These are phyloP conservation scores for Nasonia oneida DNA, from an alignment of 2,888 invertebrate species.

Conservation along the genomic window DNA sequence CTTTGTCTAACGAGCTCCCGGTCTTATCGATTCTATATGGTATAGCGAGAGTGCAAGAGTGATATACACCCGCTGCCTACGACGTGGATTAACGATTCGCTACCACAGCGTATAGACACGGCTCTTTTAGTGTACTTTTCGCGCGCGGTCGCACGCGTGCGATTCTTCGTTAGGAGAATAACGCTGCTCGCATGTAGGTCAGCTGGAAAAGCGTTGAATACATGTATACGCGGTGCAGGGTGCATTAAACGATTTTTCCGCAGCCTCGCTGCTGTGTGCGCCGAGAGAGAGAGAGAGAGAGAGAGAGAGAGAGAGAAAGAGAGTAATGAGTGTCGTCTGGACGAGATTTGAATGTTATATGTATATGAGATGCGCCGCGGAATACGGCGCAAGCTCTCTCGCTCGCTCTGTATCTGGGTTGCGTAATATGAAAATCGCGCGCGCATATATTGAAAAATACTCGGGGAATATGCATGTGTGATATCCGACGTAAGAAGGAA, in stretches of 20 bases:
- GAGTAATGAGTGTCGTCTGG: slow-evolving; percentile 12
- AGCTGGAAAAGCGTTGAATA: not conserved
- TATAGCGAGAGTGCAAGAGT: slow-evolving; percentile 27
- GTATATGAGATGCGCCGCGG: not conserved
- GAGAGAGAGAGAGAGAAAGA: not conserved
- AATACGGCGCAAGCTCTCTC: not conserved
- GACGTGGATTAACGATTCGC: slow-evolving; percentile 31
- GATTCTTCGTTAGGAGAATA: not conserved
- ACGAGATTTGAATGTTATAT: slow-evolving; percentile 3
- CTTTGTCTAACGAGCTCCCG: slow-evolving; percentile 58
- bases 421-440: slow-evolving; percentile 29
- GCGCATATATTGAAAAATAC: slow-evolving; percentile 29
- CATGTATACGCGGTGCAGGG: not conserved
- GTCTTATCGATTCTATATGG: slow-evolving; percentile 55
- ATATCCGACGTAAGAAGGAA: not conserved
- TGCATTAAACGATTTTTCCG: slow-evolving; percentile 9
- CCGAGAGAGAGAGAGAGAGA: not conserved
- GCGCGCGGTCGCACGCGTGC: not conserved
- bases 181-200: not conserved
- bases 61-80: not conserved
- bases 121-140: not conserved
- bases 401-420: not conserved
- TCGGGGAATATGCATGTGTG: not conserved
- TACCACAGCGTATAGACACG: not conserved
- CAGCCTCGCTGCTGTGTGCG: not conserved